phyloP scores from a whole-genome alignment of 2,113 vertebrate species.

The Brachionichthys hirsutus region DNA sequence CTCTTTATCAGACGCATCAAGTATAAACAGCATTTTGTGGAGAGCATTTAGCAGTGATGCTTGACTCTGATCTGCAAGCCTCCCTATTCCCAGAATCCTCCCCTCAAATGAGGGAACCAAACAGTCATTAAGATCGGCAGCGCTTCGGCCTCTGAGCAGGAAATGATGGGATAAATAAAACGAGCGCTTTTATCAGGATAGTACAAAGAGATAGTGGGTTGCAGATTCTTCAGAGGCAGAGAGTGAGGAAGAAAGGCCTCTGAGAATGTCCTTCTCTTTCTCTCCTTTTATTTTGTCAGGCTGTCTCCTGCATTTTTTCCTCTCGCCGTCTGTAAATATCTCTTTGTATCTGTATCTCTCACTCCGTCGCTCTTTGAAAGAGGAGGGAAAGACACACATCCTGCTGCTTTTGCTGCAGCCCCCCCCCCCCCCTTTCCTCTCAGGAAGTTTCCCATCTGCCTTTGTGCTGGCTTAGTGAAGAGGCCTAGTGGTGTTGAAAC shows the following conservation, averaged over 20 bases:
- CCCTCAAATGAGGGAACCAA: slow-evolving; percentile 50
- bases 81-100: slow-evolving; percentile 64
- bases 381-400: slow-evolving; percentile 74
- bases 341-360: slow-evolving; percentile 58
- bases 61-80: slow-evolving; percentile 65
- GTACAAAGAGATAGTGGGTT: slow-evolving; percentile 54
- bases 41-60: slow-evolving; percentile 61
- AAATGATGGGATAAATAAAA: slow-evolving; percentile 56
- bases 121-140: slow-evolving; percentile 69
- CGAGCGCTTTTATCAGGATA: slow-evolving; percentile 60
- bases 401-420: slow-evolving; percentile 71
- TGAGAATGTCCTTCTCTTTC: slow-evolving; percentile 27
- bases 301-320: slow-evolving; percentile 49
- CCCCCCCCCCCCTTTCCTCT: slow-evolving; percentile 66
- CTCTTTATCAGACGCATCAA: slow-evolving; percentile 69
- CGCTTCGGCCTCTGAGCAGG: slow-evolving; percentile 65
- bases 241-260: slow-evolving; percentile 2
- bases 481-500: slow-evolving; percentile 75
- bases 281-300: slow-evolving; percentile 48
- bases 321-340: slow-evolving; percentile 52
- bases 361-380: slow-evolving; percentile 63
- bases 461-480: slow-evolving; percentile 71
- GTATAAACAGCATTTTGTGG: slow-evolving; percentile 71
- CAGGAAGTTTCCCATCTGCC: slow-evolving; percentile 80
- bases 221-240: slow-evolving; percentile 54